Evolutionary conservation across 2,113 vertebrate species (phyloP).

Genomic region (Rattus rattus): DNA sequence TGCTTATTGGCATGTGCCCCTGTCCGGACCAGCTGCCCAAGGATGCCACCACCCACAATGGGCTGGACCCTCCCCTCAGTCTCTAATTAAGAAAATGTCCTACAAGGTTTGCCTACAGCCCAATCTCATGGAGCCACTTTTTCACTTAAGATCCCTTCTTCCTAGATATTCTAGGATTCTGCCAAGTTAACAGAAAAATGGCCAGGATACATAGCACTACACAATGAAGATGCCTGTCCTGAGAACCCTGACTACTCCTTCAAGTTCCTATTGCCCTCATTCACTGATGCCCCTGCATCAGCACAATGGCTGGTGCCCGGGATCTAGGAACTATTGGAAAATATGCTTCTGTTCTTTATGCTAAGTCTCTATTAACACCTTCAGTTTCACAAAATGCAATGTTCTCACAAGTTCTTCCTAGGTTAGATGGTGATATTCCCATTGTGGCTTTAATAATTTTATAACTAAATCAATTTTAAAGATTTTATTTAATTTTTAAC

Average conservation of each 20-base stretch:
- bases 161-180: too few species aligned
- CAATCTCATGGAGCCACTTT: not conserved
- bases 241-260: not conserved
- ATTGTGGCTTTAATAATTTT: slow-evolving; percentile 14
- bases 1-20: not conserved
- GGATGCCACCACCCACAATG: not conserved
- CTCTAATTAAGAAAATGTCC: not conserved
- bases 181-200: not conserved
- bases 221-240: not conserved
- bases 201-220: not conserved
- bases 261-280: not conserved
- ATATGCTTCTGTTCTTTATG: slow-evolving; percentile 29
- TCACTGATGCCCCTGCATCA: not conserved
- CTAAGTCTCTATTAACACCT: not conserved
- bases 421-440: not conserved
- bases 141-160: not conserved
- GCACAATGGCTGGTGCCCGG: not conserved
- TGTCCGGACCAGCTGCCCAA: not conserved
- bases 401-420: not conserved
- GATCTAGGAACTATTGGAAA: not conserved
- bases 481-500: not conserved
- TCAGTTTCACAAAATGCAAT: slow-evolving; percentile 8
- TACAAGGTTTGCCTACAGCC: not conserved
- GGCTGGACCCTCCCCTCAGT: not conserved
- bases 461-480: not conserved